Evolutionary conservation across 2,797 vertebrate genomes (phyloP), one percentile per base, ranked within the genome.

Genomic region (Monodelphis domestica): DNA sequence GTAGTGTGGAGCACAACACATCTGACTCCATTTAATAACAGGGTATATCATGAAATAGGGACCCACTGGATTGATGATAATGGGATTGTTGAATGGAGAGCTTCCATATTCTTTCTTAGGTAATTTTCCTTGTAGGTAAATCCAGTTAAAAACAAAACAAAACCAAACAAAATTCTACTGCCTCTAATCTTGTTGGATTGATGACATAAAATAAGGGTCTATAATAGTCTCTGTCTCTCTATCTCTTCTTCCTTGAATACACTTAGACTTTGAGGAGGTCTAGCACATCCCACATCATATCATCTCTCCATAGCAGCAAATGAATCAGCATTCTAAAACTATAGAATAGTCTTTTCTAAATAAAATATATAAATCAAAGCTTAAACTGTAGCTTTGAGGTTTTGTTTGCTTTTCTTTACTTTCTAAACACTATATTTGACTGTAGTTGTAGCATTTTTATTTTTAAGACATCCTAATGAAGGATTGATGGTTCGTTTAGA

Each of bases 371-470:
- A 26, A 56, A 45, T 59, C 30, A 88, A 55, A 90, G 88, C 89
- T 38, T 7, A 57, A 89, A 88, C 15, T n/a, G 10, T 28, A 53
- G 38, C 10, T 29, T 95, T 90, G 33, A 95, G 55, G 17, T 4
- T 92, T 92, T 92, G n/a, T 59, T 91, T 93, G 26, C 52, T 38
- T 59, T 93, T 91, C 50, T 56, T 92, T 93, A 90, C 28, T 91
- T 89, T 54, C 84, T 89, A 93, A 95, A 91, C 88, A 92, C 93
- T 11, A 5, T 92, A 70, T 93, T 53, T 88, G 29, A 38, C 38
- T 91, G 45, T 52, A 91, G 91, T 45, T 28, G 5, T 53, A 54
- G 3, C 2, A 53, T 70, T 14, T 91, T 78, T 84, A 87, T n/a
- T 51, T 89, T 88, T 78, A 90, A 90, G 12, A n/a, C 89, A n/a